Percentiles rank a stretch among this genome's conserved stretches.
These are phyloP conservation scores for Pogonocichla stellata DNA, from an alignment of 2,113 vertebrate species.

Conservation along the genomic window DNA sequence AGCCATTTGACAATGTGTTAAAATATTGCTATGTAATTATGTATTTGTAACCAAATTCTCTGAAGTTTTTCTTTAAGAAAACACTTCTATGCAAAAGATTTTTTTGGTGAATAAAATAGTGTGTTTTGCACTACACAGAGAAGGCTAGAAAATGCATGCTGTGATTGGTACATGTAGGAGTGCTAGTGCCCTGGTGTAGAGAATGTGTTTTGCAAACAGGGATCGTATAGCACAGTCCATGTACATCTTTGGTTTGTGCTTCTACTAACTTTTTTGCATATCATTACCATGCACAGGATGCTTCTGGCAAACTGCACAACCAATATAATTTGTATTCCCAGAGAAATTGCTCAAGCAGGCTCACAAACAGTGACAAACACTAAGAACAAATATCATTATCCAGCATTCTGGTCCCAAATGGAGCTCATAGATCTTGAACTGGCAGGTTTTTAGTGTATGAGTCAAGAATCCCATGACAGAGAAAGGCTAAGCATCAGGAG, in stretches of 20 bases:
- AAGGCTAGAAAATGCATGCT: not conserved
- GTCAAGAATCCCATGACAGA: constrained; percentile 38
- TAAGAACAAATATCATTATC: constrained; percentile 27
- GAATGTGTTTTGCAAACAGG: not conserved
- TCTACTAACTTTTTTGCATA: not conserved
- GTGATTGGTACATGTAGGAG: not conserved
- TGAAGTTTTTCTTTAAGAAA: not conserved
- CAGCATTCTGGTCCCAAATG: constrained; percentile 9
- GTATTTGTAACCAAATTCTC: not conserved
- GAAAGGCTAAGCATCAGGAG: constrained; percentile 22
- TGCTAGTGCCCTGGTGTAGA: not conserved
- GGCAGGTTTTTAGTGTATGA: constrained; percentile 21
- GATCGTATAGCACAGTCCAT: not conserved
- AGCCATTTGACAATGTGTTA: not conserved
- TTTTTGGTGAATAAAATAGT: not conserved
- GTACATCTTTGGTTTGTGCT: not conserved
- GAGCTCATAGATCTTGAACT: constrained; percentile 15
- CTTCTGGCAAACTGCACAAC: constrained; percentile 4
- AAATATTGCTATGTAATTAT: not conserved
- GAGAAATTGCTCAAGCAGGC: constrained; percentile 11
- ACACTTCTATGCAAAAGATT: not conserved
- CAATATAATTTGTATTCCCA: not conserved
- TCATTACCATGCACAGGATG: not conserved
- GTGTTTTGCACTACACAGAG: not conserved
- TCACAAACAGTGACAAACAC: not conserved